A percentile compares a stretch with the other conserved stretches of the same genome.
These are phyloP conservation scores for Dasyornis broadbenti DNA, from an alignment of 2,113 vertebrate species.

Conservation along the genomic window DNA sequence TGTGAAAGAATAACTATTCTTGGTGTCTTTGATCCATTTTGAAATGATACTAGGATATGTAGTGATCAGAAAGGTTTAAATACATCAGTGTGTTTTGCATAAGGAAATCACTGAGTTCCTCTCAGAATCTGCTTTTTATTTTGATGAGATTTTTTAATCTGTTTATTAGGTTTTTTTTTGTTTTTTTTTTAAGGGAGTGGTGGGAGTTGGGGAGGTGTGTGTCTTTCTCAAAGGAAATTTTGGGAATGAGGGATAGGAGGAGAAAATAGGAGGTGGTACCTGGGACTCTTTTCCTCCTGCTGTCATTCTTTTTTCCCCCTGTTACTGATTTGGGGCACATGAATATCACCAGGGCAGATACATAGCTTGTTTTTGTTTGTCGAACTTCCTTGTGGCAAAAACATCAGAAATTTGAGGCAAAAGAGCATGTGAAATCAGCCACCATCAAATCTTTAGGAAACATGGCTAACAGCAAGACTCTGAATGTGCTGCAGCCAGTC, in stretches of 20 bases:
- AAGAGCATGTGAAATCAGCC: not conserved
- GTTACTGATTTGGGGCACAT: not conserved
- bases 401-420: not conserved
- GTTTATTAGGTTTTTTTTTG: not conserved
- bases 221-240: not conserved
- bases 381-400: not conserved
- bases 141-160: not conserved
- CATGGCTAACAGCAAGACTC: not conserved
- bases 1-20: conserved; percentile 41
- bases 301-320: not conserved
- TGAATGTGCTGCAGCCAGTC: not conserved
- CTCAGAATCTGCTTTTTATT: not conserved
- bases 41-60: not conserved
- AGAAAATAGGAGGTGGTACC: not conserved
- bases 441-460: not conserved
- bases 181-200: fast-evolving
- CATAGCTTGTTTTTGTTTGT: not conserved
- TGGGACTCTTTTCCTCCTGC: not conserved
- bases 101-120: not conserved
- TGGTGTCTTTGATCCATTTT: conserved; percentile 39
- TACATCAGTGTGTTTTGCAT: not conserved
- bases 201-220: not conserved
- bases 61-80: conserved; percentile 37
- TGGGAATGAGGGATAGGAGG: not conserved
- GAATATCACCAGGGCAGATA: not conserved